phyloP scores from a whole-genome alignment of 2,888 invertebrate genomes.

The Euzophera pinguis region DNA sequence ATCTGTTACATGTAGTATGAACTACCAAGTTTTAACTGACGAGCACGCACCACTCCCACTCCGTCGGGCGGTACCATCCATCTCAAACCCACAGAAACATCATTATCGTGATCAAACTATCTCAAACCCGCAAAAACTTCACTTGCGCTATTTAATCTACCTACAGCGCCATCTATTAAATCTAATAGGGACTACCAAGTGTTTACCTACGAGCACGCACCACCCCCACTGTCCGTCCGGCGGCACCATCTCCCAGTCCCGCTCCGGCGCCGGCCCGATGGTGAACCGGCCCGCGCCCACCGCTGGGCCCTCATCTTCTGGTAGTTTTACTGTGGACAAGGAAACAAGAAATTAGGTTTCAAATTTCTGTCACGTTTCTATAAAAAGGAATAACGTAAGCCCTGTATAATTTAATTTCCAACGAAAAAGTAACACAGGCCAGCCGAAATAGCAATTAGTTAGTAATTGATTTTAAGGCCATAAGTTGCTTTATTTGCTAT shows the following conservation, averaged over 20 bases:
- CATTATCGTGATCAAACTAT: too few relatives aligned
- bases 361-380: too few relatives aligned
- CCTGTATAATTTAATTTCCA: too few relatives aligned
- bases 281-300: conserved; percentile 63
- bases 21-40: conserved; percentile 55
- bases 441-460: too few relatives aligned
- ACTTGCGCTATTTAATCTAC: too few relatives aligned
- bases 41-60: conserved; percentile 91
- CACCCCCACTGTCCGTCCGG: conserved; percentile 94
- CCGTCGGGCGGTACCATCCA: conserved; percentile 90
- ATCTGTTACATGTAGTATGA: too few relatives aligned
- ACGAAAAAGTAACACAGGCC: too few relatives aligned
- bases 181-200: neutral
- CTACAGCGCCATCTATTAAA: too few relatives aligned
- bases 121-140: too few relatives aligned
- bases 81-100: conserved; percentile 86
- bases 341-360: neutral
- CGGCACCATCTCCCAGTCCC: conserved; percentile 87
- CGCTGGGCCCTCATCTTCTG: conserved; percentile 53
- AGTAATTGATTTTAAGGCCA: too few relatives aligned
- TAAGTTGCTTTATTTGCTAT: too few relatives aligned
- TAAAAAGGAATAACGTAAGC: too few relatives aligned
- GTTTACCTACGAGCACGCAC: conserved; percentile 83
- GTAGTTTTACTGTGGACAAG: conserved; percentile 60
- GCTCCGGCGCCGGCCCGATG: conserved; percentile 70